Conservation (phyloP, 2,888 invertebrate genomes). For the Exephanes ischioxanthus region DNA sequence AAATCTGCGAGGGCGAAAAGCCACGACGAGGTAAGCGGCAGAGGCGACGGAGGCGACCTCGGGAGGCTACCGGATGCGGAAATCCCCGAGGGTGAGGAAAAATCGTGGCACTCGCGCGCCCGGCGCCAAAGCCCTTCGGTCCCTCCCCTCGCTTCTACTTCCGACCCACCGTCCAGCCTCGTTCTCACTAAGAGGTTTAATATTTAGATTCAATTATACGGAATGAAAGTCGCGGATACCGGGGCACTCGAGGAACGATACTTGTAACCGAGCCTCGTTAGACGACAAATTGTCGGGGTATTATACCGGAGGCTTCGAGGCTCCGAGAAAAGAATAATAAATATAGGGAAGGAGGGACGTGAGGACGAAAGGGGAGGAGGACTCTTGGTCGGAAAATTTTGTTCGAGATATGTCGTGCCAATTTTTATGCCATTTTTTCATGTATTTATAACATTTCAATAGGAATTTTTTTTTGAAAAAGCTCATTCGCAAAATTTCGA, state of each 20-base stretch:
- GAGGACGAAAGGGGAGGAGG: background rate
- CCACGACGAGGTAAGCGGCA: constrained; percentile 76
- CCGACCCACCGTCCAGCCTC: constrained; percentile 20
- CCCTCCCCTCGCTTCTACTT: constrained; percentile 4
- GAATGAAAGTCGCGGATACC: constrained; percentile 66
- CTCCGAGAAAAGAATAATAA: background rate
- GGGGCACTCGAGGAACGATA: constrained; percentile 61
- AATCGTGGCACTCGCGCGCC: constrained; percentile 46
- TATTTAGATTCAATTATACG: constrained; percentile 83
- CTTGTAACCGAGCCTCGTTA: constrained; percentile 74
- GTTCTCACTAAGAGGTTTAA: constrained; percentile 73
- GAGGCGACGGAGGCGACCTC: constrained; percentile 64
- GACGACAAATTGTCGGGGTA: constrained; percentile 79
- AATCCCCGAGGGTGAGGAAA: constrained; percentile 43
- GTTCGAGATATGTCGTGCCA: no score
- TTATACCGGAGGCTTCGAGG: background rate
- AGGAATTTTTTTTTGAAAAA: no score
- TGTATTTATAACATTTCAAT: no score
- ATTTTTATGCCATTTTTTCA: no score
- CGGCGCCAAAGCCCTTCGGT: constrained; percentile 52
- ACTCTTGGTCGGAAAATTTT: background rate
- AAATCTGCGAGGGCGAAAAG: constrained; percentile 23
- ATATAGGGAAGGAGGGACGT: background rate
- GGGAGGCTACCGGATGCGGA: constrained; percentile 46
- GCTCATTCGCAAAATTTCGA: no score